Evolutionary conservation across 2,888 invertebrate species (phyloP), one percentile per base, ranked within the genome.

Genomic region (Coecobrya sp.): DNA sequence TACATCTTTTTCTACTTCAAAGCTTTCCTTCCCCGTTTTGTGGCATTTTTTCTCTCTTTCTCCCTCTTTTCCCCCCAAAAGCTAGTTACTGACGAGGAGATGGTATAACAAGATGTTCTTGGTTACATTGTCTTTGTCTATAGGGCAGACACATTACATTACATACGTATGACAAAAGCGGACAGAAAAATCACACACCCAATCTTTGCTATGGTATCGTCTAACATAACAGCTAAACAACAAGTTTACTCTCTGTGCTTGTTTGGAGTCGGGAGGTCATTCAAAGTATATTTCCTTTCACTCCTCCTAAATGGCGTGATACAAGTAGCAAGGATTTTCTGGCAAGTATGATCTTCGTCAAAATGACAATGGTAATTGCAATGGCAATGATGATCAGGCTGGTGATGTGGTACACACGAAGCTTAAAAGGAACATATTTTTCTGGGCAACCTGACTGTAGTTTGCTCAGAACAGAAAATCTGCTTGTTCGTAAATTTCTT

Each of bases 21-120:
- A 90, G 90, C 86, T 62, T 86, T 87, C 45, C 86, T 65, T 87
- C 45, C 86, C 52, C 79, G 79, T 91, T 91, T 91, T 86, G 79
- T 91, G 62, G 65, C 59, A 76, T 85, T 59, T 86, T 73, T 52
- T 73, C 27, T 68, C 62, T 19, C 16, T 85, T 68, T 86, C 70
- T 84, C 65, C 19, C n/a, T 59, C 59, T 82, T n/a, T 27, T n/a
- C 45, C 45, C 45, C 73, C 52, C 22, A 87, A 42, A 87, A 62
- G 87, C 59, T 62, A 87, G 87, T 62, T 87, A 62, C 62, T 59
- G 19, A 62, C 19, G 10, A 55, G 16, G 76, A 70, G 70, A 62
- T 84, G 36, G 62, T 59, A 62, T 84, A 62, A 52, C 49, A 52
- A 49, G 79, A 62, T 62, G 82, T n/a, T 62, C 25, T 10, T 22